phyloP scores from a whole-genome alignment of 2,797 vertebrate species.

The Chiropotes sagulatus region DNA sequence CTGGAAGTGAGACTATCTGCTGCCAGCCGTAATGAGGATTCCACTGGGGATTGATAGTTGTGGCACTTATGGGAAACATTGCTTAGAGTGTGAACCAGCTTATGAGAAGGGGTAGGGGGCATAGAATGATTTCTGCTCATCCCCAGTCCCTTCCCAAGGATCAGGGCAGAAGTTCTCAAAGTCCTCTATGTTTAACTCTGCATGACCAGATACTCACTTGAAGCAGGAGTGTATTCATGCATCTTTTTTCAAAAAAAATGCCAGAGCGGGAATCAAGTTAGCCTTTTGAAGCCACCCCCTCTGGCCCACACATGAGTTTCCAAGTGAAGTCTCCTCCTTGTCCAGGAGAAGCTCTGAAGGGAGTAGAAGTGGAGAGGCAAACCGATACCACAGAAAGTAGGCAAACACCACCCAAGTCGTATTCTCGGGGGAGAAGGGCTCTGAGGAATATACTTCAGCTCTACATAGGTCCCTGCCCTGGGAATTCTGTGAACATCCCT shows the following conservation, averaged over 20 bases:
- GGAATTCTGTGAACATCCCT: neutral
- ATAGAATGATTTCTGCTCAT: neutral
- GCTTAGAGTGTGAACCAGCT: neutral
- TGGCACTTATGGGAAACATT: neutral
- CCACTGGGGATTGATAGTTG: neutral
- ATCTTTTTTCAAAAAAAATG: neutral
- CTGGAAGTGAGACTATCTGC: neutral
- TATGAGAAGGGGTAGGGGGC: neutral
- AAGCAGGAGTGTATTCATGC: neutral
- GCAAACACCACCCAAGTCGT: neutral
- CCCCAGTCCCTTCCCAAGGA: neutral
- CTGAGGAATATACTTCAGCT: neutral
- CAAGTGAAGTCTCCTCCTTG: neutral
- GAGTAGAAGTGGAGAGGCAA: neutral
- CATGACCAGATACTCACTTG: neutral
- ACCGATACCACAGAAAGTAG: too few species aligned
- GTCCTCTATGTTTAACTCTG: neutral
- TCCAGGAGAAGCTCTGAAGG: neutral
- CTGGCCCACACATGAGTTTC: neutral
- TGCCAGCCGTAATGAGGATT: neutral
- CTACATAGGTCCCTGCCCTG: neutral
- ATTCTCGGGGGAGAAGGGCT: neutral
- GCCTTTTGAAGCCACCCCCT: neutral
- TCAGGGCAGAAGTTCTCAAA: neutral
- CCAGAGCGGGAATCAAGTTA: neutral